Evolutionary conservation across 2,797 vertebrate genomes (phyloP), one percentile per base, ranked within the genome.

Genomic region (Xenopus petersii): DNA sequence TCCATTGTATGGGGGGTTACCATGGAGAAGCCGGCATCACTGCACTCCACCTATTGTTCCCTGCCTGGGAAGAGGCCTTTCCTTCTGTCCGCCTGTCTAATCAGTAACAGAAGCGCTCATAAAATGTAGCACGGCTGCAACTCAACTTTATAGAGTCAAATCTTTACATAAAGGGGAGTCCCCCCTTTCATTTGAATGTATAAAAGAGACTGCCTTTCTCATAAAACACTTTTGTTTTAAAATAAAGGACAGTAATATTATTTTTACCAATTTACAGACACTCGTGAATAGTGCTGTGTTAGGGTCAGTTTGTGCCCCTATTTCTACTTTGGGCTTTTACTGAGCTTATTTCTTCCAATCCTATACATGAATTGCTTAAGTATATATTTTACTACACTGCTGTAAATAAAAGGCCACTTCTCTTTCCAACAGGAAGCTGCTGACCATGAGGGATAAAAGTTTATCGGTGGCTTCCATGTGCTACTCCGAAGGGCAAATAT

Each of bases 21-120:
- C 88, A 90, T 89, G 91, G 88, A 89, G 90, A 89, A 76, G 80
- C 84, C 86, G 30, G 77, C 86, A 86, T 83, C 81, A 81, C 80
- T 4, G 81, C 75, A 81, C 51, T 81, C 83, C 82, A 79, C 76
- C 84, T 78, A 89, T 91, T 91, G 89, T 91, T 88, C 84, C 86
- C 81, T 75, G 83, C 84, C 82, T 77, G 82, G 82, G 84, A 83
- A 84, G 84, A 75, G 56, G 58, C 68, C 80, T 67, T 67, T 71
- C 64, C 17, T 61, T 64, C 46, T 36, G 46, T 33, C 72, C 60
- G 64, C 68, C 67, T 48, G 49, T 58, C 73, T 73, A 70, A 79
- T 79, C 47, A 70, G 75, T 73, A 73, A 66, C 73, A 51, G 56
- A 42, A 62, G 4, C 48, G 24, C 74, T 64, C n/a, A 62, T 68